Base-by-base conservation (phyloP, 2,888 invertebrate species). In the Cheiracanthium punctorium region DNA sequence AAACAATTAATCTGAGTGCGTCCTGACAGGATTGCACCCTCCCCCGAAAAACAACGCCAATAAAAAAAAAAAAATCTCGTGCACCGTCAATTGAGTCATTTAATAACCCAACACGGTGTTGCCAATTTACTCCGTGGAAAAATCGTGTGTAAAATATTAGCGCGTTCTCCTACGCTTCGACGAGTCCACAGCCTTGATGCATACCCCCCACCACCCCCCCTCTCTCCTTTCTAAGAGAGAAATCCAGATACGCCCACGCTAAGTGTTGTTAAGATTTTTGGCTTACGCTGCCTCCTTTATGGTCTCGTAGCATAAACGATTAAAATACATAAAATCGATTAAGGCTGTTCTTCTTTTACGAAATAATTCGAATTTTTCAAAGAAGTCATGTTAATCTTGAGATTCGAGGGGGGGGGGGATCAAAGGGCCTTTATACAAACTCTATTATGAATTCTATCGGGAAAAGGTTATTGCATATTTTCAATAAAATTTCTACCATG, bases 71-170 rank as follows among this genome's bases (percentile, higher is more conserved):
- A 58, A 58, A 58, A 58, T 58, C 58, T 58, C 24, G 5, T 17
- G 24, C 24, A 20, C 58, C 8, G 5, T 58, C 58, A 58, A 58
- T 58, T 58, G 58, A 58, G 58, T 58, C 58, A 58, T 58, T 58
- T 58, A 58, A 58, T 58, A 58, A 58, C 24, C 5, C 24, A 58
- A 58, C 58, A 58, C 58, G 58, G 24, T 17, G 58, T 24, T 58
- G 58, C 58, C 58, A 58, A 58, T 58, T 58, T 58, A 58, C 20
- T 24, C 58, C 24, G 20, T 58, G 17, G 24, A 58, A 58, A 58
- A 58, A 58, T 58, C 58, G 58, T 24, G 58, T 58, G 58, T 24
- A 24, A 58, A 24, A 58, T 58, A 58, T 58, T 58, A 58, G 58
- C 58, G 24, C 24, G 37, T 37, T 20, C 24, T 58, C 58, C 58